Evolutionary conservation across 92 coral and sea anemone species (phyloP), one percentile per base, ranked within the genome.

Genomic region (Metridium senile): DNA sequence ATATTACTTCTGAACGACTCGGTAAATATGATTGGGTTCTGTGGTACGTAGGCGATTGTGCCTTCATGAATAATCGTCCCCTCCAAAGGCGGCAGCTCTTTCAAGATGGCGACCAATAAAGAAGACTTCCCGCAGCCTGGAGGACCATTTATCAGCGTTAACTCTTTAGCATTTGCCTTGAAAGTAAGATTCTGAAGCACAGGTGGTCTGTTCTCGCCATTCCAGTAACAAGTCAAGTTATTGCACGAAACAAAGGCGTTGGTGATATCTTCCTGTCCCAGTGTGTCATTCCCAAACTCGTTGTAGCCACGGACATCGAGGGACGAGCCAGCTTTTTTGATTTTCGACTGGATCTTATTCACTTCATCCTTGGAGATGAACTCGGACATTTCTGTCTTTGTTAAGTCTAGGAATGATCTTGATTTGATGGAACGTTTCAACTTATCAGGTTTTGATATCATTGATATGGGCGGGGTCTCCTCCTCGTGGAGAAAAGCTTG

Each of bases 111-210:
- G 13, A 87, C 84, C 6, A 91, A 75, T 45, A 91, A 85, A 11
- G 97, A 85, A 17, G 97, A 88, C 62, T 91, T 91, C 31, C 97
- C 97, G 56, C 97, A 87, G 11, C 93, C 97, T 16, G 87, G 58
- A 26, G 97, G 92, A 19, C 97, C 97, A 25, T 88, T 90, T 28
- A 91, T 88, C 32, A 91, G 84, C 0, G 97, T 88, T 81, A 91
- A 77, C 53, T 91, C 93, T 33, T 87, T 91, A 29, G 85, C 72
- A 62, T 79, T 80, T 11, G 93, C 91, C 65, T 79, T 71, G 39
- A 91, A 67, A 9, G 79, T 88, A 28, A 91, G 57, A 54, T 85
- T 85, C 53, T 84, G 66, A 30, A 91, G 61, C 8, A 81, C 91
- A 53, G 83, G 76, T n/a, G 79, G 66, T 58, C 79, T 88, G 62